Evolutionary conservation across 2,113 vertebrate genomes (phyloP).

Genomic region (Oreotrochilus melanogaster): DNA sequence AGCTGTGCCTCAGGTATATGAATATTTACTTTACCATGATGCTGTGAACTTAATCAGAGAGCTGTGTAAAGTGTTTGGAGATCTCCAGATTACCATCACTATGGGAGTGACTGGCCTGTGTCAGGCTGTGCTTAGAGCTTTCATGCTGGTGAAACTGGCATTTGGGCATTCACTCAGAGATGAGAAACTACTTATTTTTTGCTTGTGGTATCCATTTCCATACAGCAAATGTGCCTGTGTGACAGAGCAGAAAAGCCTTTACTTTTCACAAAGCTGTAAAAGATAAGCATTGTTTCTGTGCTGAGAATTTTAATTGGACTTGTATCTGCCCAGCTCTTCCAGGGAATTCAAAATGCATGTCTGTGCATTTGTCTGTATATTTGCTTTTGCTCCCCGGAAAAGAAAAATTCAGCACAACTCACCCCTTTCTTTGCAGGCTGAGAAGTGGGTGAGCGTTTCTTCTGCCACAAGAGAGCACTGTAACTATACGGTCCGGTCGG

Average conservation of each 20-base stretch:
- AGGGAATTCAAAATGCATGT: neutral
- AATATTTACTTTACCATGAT: neutral
- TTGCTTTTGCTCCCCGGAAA: neutral
- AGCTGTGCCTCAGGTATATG: neutral
- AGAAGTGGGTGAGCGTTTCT: neutral
- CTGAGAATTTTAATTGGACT: neutral
- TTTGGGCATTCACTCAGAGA: neutral
- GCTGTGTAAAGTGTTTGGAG: neutral
- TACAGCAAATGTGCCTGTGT: neutral
- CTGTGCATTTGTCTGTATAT: neutral
- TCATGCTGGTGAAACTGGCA: neutral
- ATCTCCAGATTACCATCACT: neutral
- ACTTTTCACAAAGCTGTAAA: neutral
- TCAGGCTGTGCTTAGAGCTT: neutral
- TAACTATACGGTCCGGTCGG: neutral
- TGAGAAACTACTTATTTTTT: neutral
- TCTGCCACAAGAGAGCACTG: conserved; percentile 54
- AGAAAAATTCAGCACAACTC: fast-evolving
- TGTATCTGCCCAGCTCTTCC: neutral
- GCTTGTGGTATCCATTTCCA: neutral
- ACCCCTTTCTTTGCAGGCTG: neutral
- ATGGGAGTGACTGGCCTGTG: neutral
- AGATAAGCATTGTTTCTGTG: neutral
- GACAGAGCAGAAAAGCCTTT: neutral
- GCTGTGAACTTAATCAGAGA: neutral